Conservation (phyloP, 2,797 vertebrate species). For the Chelonia mydas region DNA sequence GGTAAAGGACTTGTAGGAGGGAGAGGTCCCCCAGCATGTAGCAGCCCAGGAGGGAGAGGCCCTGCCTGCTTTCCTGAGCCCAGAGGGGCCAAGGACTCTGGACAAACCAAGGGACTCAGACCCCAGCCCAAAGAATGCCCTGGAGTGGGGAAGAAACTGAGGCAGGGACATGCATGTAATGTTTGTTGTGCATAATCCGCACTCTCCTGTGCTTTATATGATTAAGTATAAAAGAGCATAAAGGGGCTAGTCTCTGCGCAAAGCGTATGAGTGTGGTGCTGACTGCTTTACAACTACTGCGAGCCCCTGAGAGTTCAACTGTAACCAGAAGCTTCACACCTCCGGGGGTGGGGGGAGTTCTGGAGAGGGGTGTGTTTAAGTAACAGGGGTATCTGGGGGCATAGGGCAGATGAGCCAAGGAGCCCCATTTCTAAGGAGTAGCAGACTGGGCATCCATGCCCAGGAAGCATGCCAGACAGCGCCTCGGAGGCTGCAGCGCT, state of each 20-base stretch:
- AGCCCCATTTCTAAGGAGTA: background rate
- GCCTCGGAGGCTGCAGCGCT: too few relatives aligned
- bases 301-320: background rate
- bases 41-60: background rate
- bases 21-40: background rate
- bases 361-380: background rate
- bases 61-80: background rate
- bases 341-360: accelerated
- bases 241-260: background rate
- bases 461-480: background rate
- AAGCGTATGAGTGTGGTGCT: background rate
- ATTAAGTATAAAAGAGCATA: background rate
- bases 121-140: background rate
- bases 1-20: background rate
- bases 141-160: background rate
- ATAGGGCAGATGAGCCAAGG: background rate
- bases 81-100: background rate
- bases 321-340: background rate
- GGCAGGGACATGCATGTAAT: background rate
- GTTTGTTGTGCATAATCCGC: background rate
- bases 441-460: too few relatives aligned
- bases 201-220: background rate
- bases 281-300: background rate
- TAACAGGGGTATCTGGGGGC: background rate
- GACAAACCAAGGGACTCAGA: background rate